Base-by-base conservation (phyloP, 2,888 invertebrate genomes). In the Sinopyrophorus schimmeli region DNA sequence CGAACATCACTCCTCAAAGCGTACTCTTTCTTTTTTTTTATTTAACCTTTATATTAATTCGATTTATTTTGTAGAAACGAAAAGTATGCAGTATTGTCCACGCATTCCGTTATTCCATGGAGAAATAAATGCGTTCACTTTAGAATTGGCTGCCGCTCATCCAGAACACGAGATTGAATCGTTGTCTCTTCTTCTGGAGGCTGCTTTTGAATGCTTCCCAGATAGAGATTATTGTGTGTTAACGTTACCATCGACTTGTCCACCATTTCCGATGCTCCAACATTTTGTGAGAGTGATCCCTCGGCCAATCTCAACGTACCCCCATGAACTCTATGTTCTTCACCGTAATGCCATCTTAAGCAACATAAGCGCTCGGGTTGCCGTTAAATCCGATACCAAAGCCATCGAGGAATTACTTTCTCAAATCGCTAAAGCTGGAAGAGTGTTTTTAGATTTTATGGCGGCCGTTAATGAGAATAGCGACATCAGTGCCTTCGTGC, bases 171-270 rank as follows among this genome's bases (percentile, higher is more conserved):
- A 82, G 53, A 5, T 20, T 1, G 77, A 79, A 59, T 67, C 78
- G 70, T 67, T 77, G 0, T 74, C 74, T 40, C 78, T 82, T 54
- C 75, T 87, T 34, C 68, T 88, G 7, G 78, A 80, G 55, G 82
- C 81, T 0, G 79, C 84, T 0, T 88, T 87, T 66, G 81, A 84
- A 61, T 75, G 81, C 24, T 85, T 80, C 70, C 82, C 82, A 1
- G 72, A 80, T 3, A 75, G 77, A 15, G 85, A 88, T 31, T 87
- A 84, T 60, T 81, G 83, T 62, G 68, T 82, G 7, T 65, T 83
- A 47, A 76, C 80, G 4, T 59, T 82, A 4, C 84, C 84, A 0
- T 76, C 78, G 0, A 71, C 72, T 2, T 72, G 75, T 30, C 68
- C 75, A 0, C 71, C 74, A n/a, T 78, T 78, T 46, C 75, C 79